Conservation (phyloP, 2,888 invertebrate species). For the Xestia rhomboidea region DNA sequence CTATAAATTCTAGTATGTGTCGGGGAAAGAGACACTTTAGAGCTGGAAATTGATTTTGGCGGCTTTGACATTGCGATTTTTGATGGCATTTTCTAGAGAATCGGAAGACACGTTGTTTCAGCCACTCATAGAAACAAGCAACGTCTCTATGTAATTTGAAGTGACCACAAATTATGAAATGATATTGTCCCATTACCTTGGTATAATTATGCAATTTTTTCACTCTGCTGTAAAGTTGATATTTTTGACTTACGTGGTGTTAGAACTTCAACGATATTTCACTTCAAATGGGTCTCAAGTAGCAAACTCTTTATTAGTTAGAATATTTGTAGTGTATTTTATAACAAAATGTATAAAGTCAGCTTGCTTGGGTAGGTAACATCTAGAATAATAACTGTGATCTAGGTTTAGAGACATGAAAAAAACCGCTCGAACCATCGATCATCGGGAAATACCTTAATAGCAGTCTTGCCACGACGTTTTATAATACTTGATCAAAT, state of each 20-base stretch:
- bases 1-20: conserved; percentile 32
- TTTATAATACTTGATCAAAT: not conserved
- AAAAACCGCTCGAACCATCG: not conserved
- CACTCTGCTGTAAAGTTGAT: no score
- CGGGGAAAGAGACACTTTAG: not conserved
- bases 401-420: not conserved
- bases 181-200: no score
- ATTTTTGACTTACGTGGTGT: no score
- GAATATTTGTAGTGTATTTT: not conserved
- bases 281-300: not conserved
- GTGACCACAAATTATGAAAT: no score
- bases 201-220: no score
- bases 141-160: no score
- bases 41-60: not conserved
- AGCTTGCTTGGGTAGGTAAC: not conserved
- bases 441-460: not conserved
- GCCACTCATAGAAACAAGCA: no score
- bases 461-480: not conserved
- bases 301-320: not conserved
- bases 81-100: no score
- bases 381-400: no score
- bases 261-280: no score
- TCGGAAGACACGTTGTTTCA: no score
- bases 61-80: no score
- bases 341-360: not conserved